Percentiles rank a stretch among this genome's conserved stretches.
Evolutionary conservation across 2,113 vertebrate species (phyloP).

Genomic region (Pachyramphus minor): DNA sequence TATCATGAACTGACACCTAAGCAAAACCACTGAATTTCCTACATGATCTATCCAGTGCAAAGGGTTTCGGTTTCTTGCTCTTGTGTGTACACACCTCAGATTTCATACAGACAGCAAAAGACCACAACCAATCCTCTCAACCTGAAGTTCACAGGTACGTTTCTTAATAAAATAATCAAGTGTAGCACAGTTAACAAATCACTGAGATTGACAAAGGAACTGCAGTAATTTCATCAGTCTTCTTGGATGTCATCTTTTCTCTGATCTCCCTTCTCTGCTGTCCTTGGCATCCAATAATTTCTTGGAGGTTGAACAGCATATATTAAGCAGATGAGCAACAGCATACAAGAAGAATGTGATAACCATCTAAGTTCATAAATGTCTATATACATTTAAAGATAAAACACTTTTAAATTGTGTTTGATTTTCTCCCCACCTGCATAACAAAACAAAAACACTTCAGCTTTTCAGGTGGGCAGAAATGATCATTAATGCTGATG

Average conservation of each 20-base stretch:
- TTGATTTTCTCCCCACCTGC: background rate
- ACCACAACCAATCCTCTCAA: background rate
- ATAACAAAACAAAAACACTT: background rate
- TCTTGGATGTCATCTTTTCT: background rate
- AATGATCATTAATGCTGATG: background rate
- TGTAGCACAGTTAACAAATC: background rate
- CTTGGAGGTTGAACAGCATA: background rate
- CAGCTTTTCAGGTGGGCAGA: background rate
- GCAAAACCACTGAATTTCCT: background rate
- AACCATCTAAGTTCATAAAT: background rate
- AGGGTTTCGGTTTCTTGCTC: background rate
- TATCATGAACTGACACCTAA: background rate
- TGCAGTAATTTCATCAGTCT: background rate
- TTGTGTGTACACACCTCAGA: background rate
- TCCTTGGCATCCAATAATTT: background rate
- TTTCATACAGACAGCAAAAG: background rate
- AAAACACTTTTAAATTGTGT: background rate
- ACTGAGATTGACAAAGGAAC: background rate
- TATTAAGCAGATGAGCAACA: background rate
- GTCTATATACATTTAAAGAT: background rate
- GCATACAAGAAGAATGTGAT: background rate
- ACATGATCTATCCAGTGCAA: background rate
- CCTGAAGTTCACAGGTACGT: background rate
- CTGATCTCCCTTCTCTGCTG: background rate
- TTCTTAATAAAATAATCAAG: background rate